These are phyloP conservation scores for Lepus townsendii DNA, from an alignment of 2,797 vertebrate species.

Conservation along the genomic window DNA sequence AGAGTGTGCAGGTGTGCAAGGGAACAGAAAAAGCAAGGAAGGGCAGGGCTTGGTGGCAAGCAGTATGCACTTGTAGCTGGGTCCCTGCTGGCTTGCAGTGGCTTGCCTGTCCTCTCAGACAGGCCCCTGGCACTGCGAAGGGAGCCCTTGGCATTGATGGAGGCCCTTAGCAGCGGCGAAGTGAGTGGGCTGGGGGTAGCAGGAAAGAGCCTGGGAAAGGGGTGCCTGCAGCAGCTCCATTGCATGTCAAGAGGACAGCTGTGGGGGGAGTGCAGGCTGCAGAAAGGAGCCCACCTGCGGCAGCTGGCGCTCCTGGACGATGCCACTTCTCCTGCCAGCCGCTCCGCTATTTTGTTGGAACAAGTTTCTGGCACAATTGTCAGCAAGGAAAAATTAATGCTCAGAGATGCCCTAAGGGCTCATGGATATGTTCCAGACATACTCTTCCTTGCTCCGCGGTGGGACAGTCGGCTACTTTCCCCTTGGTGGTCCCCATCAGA, in stretches of 20 bases:
- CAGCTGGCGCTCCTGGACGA: not conserved
- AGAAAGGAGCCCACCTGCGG: rapidly evolving
- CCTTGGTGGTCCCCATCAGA: not conserved
- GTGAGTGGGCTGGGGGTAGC: rapidly evolving
- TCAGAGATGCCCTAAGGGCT: not conserved
- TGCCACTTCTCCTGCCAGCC: not conserved
- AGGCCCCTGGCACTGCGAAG: not conserved
- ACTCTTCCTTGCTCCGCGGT: not conserved
- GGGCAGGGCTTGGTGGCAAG: not conserved
- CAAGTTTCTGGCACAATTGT: not conserved
- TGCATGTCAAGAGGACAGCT: rapidly evolving
- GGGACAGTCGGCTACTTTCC: not conserved
- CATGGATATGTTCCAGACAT: not conserved
- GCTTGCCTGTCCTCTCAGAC: not conserved
- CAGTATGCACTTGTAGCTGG: not conserved
- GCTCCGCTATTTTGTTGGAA: not conserved
- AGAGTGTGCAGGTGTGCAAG: not conserved
- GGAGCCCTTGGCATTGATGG: not conserved
- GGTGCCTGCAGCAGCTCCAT: rapidly evolving
- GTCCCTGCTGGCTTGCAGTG: not conserved
- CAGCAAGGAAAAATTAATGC: not conserved
- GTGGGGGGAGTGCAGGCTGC: rapidly evolving
- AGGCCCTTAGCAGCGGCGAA: not conserved
- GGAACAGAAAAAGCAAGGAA: not conserved
- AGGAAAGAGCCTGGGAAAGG: not conserved